Evolutionary conservation across 2,113 vertebrate species (phyloP).

Genomic region (Tupaia tana): DNA sequence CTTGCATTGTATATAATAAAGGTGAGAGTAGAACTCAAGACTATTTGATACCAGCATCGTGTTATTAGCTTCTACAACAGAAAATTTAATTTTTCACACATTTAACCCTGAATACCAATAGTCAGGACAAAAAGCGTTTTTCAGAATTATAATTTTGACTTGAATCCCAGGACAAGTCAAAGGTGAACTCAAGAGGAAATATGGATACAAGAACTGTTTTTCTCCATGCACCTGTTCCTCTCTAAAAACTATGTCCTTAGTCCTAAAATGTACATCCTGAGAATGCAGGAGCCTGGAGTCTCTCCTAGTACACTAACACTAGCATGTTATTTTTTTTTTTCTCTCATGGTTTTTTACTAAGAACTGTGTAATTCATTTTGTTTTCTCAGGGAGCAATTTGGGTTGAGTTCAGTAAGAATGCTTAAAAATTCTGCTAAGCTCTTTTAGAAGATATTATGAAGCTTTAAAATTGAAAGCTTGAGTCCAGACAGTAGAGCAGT

Average conservation of each 20-base stretch:
- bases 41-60: rapidly evolving
- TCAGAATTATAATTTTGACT: background rate
- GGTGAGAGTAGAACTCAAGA: background rate
- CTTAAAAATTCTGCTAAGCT: background rate
- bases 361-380: background rate
- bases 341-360: background rate
- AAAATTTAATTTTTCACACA: background rate
- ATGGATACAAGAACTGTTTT: background rate
- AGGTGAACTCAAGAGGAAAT: background rate
- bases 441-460: background rate
- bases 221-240: background rate
- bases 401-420: background rate
- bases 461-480: no score
- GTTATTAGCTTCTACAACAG: background rate
- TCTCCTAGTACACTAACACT: background rate
- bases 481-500: no score
- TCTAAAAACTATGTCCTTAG: background rate
- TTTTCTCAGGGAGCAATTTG: background rate
- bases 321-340: background rate
- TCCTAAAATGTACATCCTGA: background rate
- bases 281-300: background rate
- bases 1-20: background rate
- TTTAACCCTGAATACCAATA: background rate
- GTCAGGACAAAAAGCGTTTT: background rate
- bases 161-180: background rate